Conservation (phyloP, 2,888 invertebrate genomes). For the Pyrochroa serraticornis region DNA sequence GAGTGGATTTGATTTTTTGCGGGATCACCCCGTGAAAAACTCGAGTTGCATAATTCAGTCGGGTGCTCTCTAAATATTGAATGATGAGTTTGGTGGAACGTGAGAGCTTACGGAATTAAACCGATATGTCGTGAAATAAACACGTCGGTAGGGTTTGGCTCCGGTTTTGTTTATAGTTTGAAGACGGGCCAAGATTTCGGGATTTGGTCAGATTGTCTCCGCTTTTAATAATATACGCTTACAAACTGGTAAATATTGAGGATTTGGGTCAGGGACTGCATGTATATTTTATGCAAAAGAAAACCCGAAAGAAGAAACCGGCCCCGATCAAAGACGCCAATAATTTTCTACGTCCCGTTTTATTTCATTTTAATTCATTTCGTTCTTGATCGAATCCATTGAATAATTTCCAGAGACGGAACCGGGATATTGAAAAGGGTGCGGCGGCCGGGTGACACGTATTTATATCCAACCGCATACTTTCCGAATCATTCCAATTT, state of each 20-base stretch:
- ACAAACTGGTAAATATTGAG: conserved; percentile 21
- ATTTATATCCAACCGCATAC: conserved; percentile 21
- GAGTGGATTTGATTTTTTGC: conserved; percentile 5
- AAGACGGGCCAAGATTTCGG: conserved; percentile 22
- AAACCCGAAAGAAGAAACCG: conserved; percentile 3
- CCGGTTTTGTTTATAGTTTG: conserved; percentile 22
- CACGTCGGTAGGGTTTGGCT: conserved; percentile 12
- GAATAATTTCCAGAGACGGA: conserved; percentile 3
- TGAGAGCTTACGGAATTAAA: conserved; percentile 9
- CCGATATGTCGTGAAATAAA: conserved; percentile 10
- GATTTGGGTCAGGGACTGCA: conserved; percentile 24
- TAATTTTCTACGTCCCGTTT: neutral
- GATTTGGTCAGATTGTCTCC: conserved; percentile 26
- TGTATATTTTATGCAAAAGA: conserved; percentile 20
- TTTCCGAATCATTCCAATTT: conserved; percentile 18
- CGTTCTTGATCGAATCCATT: neutral
- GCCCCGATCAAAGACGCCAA: neutral
- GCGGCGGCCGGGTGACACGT: conserved; percentile 1
- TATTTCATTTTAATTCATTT: conserved; percentile 13
- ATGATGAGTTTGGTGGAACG: no score
- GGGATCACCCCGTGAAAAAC: neutral
- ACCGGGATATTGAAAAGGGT: neutral
- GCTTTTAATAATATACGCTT: conserved; percentile 25
- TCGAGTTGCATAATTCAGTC: no score
- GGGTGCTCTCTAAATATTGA: no score